Base-by-base conservation (phyloP, 1,140 invertebrate genomes). In the Dreissena polymorpha region DNA sequence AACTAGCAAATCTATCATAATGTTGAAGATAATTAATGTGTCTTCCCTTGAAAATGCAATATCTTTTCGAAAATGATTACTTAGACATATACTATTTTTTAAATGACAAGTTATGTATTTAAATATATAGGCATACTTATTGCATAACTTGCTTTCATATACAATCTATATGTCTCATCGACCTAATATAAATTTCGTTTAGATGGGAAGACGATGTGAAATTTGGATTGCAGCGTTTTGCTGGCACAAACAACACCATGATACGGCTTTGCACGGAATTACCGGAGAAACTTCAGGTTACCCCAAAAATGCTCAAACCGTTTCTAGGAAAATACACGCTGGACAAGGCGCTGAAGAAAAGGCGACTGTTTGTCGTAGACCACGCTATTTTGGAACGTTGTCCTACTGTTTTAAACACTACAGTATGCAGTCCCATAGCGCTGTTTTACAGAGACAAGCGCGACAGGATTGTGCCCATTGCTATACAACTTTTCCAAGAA, bases 401-500 rank as follows among this genome's bases (percentile, higher is more conserved):
- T 39, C 77, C 51, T 10, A 18, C 25, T 21, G 60, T 25, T 16
- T 29, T 49, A 10, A 65, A 65, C 3, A n/a, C 86, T 21, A 72
- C 92, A 91, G 16, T 93, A 6, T 90, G 91, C 51, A 63, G 87
- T 70, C 93, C 93, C 10, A 86, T 93, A 27, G 93, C 91, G 0
- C 87, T 93, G 10, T 93, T 93, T 87, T 92, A 87, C 71, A 75
- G 91, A 18, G 90, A 93, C 79, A 85, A 87, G 55, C 70, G 89
- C 13, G 79, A 90, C 16, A 71, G 91, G 16, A 68, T 93, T 18
- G 79, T 92, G 78, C 93, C 93, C 0, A 84, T 93, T 16, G 93
- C 93, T 0, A 93, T 93, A 69, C 93, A 93, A 75, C 88, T 93
- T 8, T 90, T 89, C 60, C 93, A 93, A 82, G 29, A 90, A 21